phyloP scores from a whole-genome alignment of 2,888 invertebrate species.

The Caenorhabditis angaria region DNA sequence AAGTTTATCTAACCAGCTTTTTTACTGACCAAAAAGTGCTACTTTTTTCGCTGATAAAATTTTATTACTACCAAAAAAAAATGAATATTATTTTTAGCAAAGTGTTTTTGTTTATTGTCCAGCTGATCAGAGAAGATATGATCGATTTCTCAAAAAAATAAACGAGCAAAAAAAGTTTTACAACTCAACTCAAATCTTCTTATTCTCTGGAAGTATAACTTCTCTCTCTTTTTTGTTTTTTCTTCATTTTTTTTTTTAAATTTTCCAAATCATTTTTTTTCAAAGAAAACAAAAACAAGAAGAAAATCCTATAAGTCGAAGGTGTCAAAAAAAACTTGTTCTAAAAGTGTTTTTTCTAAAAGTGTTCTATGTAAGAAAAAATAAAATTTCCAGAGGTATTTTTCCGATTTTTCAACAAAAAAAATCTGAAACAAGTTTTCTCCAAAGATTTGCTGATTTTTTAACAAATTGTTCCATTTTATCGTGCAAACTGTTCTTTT shows the following conservation, averaged over 20 bases:
- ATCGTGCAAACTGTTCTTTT: background rate
- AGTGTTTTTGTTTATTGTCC: background rate
- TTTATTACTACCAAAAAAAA: background rate
- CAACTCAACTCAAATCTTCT: conserved; percentile 1
- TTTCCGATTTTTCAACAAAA: background rate
- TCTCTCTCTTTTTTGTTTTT: background rate
- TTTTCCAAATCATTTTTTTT: background rate
- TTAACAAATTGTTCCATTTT: background rate
- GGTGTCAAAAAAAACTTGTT: background rate
- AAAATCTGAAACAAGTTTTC: background rate
- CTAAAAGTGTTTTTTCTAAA: background rate
- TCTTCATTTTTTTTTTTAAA: background rate
- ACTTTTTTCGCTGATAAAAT: too few species aligned
- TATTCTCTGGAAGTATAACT: background rate
- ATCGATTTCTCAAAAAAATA: background rate
- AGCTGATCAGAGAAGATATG: conserved; percentile 4
- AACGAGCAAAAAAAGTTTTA: background rate
- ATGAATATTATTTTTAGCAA: too few species aligned
- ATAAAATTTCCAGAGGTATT: background rate
- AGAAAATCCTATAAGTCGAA: background rate
- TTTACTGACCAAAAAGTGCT: too few species aligned
- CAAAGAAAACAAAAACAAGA: background rate
- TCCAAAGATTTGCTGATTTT: background rate
- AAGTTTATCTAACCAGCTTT: too few species aligned
- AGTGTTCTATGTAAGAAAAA: too few species aligned